Conservation (phyloP, 2,888 invertebrate genomes). For the Cephus rjabovi region DNA sequence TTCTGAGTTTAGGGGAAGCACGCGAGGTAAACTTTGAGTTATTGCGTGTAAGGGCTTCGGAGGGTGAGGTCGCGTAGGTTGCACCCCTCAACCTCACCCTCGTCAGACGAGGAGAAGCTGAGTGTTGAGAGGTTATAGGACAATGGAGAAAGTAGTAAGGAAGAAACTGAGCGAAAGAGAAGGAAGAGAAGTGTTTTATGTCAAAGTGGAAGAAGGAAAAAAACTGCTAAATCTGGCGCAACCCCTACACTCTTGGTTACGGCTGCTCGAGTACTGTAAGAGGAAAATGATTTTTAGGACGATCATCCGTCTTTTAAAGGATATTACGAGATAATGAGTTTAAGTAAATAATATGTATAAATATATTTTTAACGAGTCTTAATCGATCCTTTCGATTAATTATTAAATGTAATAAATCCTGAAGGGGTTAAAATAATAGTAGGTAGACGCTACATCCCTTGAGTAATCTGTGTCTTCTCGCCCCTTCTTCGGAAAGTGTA, state of each 20-base stretch:
- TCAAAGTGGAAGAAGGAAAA: slow-evolving; percentile 24
- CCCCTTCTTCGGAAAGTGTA: slow-evolving; percentile 27
- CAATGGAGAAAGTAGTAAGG: background rate
- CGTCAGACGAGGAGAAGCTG: slow-evolving; percentile 15
- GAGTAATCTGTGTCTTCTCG: slow-evolving; percentile 38
- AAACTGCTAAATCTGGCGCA: slow-evolving; percentile 42
- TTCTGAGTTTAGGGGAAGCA: slow-evolving; percentile 23
- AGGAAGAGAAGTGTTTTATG: slow-evolving; percentile 27
- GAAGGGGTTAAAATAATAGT: slow-evolving; percentile 47
- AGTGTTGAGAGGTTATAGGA: slow-evolving; percentile 14
- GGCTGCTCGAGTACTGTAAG: slow-evolving; percentile 41
- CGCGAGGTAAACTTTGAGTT: slow-evolving; percentile 25
- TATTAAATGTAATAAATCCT: slow-evolving; percentile 44
- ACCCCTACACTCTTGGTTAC: slow-evolving; percentile 40
- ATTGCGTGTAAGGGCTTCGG: slow-evolving; percentile 5
- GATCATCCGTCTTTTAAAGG: background rate
- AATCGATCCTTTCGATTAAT: slow-evolving; percentile 41
- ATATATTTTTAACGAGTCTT: background rate
- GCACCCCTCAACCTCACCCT: slow-evolving; percentile 3
- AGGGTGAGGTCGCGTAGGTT: background rate
- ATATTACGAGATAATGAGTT: background rate
- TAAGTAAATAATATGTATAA: background rate
- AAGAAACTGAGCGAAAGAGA: background rate
- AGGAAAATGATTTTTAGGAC: slow-evolving; percentile 46
- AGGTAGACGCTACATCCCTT: slow-evolving; percentile 40